Percentiles rank a stretch among this genome's conserved stretches.
Conservation (phyloP, 2,113 vertebrate species). For the Megalops atlanticus region DNA sequence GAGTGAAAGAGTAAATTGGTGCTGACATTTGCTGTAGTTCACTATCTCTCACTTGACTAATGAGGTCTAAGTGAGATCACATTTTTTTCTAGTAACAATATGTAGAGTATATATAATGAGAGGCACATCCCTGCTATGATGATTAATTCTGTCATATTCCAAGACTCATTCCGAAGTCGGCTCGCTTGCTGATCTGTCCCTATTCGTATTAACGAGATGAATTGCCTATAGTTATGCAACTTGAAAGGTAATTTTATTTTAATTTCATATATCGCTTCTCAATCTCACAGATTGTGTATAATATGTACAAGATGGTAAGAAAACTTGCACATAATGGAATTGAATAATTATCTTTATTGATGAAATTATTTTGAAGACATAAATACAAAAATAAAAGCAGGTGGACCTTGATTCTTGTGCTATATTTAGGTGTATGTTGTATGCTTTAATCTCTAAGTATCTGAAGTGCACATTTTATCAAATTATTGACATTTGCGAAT, state of each 20-base stretch:
- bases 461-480: not conserved
- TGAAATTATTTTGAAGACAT: not conserved
- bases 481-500: not conserved
- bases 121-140: conserved; percentile 52
- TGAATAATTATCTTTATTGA: not conserved
- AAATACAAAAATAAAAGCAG: not conserved
- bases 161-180: conserved; percentile 47
- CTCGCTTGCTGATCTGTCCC: conserved; percentile 52
- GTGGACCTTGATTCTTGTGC: too few species aligned
- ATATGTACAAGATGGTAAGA: not conserved
- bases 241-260: conserved; percentile 49
- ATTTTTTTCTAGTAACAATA: conserved; percentile 34
- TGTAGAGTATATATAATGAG: conserved; percentile 42
- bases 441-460: not conserved
- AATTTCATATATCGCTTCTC: conserved; percentile 30
- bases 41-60: conserved; percentile 39
- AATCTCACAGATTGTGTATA: conserved; percentile 24
- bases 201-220: conserved; percentile 57
- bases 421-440: too few species aligned
- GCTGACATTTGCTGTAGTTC: conserved; percentile 31
- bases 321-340: not conserved
- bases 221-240: conserved; percentile 44
- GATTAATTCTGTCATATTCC: conserved; percentile 56
- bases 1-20: conserved; percentile 46
- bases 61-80: conserved; percentile 36